Evolutionary conservation across 1,140 invertebrate species (phyloP), one percentile per base, ranked within the genome.

Genomic region (Drosophila kanapiae): DNA sequence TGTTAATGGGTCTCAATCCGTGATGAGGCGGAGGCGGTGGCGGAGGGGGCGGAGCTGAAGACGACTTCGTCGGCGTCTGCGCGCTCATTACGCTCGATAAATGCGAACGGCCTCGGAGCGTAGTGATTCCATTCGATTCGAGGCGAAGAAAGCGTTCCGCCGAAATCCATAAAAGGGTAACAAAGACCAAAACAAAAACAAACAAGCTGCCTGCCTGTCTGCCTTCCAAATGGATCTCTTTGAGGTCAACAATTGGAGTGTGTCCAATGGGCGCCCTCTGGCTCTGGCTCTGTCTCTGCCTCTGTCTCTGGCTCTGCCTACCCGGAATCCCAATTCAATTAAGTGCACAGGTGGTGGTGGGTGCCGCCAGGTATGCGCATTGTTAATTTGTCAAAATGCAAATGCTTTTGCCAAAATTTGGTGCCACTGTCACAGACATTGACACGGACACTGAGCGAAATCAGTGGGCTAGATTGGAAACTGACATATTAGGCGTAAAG

Each of bases 101-200:
- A 82, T 82, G 75, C 69, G 56, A 53, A 27, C 63, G 76, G 64
- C 77, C 76, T 83, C 77, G 64, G 48, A 49, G 51, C 16, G 31
- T 13, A 42, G 35, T 27, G 54, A 42, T 42, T 57, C 54, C 18
- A 56, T 56, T 56, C 35, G 57, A 65, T 57, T 71, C 67, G 33
- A 37, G 53, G 35, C 65, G 63, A 87, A 86, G 82, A 86, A 86
- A 86, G 82, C 80, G 82, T 79, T 87, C 58, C 65, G 69, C 70
- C 65, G 53, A 56, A 56, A 38, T 38, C 53, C 53, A 56, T 56
- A 67, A 53, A 71, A 72, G 63, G 67, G 62, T 48, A 48, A 29
- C 45, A 57, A 65, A 45, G 47, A 31, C 18, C 23, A 23, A 23
- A 23, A 23, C 23, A 23, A 23, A 78, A 51, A 61, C 48, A 65